These are phyloP conservation scores for Montipora sp. DNA, from an alignment of 64 coral and sea anemone species.

Conservation along the genomic window DNA sequence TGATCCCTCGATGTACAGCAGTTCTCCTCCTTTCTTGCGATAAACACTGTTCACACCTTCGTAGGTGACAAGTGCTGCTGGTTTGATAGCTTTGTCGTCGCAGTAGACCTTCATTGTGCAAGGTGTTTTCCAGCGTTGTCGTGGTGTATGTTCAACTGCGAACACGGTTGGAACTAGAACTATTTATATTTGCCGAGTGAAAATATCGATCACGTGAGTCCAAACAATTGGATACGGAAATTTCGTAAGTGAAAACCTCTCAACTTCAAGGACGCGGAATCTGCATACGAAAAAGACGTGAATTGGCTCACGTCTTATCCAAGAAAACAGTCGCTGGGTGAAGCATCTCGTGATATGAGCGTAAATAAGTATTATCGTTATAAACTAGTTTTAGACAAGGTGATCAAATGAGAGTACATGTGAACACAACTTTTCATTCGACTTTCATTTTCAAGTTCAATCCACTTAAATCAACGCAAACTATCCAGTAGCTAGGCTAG, in stretches of 20 bases:
- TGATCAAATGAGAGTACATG: too few relatives aligned
- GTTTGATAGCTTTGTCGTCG: constrained; percentile 7
- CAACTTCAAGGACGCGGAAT: not conserved
- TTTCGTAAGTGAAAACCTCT: not conserved
- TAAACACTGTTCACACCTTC: constrained; percentile 35
- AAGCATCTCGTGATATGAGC: too few relatives aligned
- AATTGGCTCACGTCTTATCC: not conserved
- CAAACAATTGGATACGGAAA: not conserved
- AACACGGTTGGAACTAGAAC: not conserved
- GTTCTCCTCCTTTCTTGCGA: constrained; percentile 41
- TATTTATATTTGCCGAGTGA: not conserved
- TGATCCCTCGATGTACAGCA: constrained; percentile 52
- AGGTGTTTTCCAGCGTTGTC: constrained; percentile 2
- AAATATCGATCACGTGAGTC: not conserved
- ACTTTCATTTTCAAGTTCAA: too few relatives aligned
- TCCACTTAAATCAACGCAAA: too few relatives aligned
- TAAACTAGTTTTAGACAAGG: too few relatives aligned
- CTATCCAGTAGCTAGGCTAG: too few relatives aligned
- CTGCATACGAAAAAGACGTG: not conserved
- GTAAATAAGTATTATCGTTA: too few relatives aligned
- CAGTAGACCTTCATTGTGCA: constrained; percentile 32
- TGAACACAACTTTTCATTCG: too few relatives aligned
- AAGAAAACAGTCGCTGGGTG: too few relatives aligned
- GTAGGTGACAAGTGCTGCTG: constrained; percentile 33
- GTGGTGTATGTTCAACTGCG: too few relatives aligned